Evolutionary conservation across 2,797 vertebrate species (phyloP).

Genomic region (Decapterus maruadsi): DNA sequence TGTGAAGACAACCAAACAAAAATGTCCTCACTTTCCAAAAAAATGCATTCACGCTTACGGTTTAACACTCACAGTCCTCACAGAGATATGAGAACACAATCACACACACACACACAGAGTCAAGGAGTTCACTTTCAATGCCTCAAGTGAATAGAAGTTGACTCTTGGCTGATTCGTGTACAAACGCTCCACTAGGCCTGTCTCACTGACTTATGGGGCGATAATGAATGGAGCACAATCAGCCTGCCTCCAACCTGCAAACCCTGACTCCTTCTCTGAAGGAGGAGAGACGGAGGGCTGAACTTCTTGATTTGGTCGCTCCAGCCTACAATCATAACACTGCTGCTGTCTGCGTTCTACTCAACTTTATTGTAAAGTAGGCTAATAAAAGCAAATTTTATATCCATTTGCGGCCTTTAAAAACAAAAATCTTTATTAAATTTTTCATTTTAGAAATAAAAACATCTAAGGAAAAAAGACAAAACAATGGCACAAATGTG

Average conservation of each 20-base stretch:
- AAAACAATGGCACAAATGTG: too few relatives aligned
- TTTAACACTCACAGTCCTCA: background rate
- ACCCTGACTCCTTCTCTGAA: slow-evolving; percentile 2
- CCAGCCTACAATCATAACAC: background rate
- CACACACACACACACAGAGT: background rate
- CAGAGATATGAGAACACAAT: background rate
- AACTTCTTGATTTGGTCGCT: slow-evolving; percentile 6
- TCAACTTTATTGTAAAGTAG: too few relatives aligned
- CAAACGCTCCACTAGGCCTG: slow-evolving; percentile 38
- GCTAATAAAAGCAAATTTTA: too few relatives aligned
- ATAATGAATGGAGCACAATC: slow-evolving; percentile 45
- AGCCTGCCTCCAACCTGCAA: background rate
- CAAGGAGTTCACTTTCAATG: slow-evolving; percentile 44
- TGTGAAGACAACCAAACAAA: background rate
- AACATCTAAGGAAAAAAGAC: too few relatives aligned
- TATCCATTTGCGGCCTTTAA: too few relatives aligned
- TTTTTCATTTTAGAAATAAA: too few relatives aligned
- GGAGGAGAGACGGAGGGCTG: background rate
- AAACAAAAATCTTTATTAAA: too few relatives aligned
- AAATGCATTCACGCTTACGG: background rate
- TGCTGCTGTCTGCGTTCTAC: too few relatives aligned
- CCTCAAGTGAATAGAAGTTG: slow-evolving; percentile 56
- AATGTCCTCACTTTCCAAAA: background rate
- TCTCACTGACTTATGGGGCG: slow-evolving; percentile 29
- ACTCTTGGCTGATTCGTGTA: slow-evolving; percentile 59